phyloP scores from a whole-genome alignment of 2,797 vertebrate species.

The Lagodon rhomboides region DNA sequence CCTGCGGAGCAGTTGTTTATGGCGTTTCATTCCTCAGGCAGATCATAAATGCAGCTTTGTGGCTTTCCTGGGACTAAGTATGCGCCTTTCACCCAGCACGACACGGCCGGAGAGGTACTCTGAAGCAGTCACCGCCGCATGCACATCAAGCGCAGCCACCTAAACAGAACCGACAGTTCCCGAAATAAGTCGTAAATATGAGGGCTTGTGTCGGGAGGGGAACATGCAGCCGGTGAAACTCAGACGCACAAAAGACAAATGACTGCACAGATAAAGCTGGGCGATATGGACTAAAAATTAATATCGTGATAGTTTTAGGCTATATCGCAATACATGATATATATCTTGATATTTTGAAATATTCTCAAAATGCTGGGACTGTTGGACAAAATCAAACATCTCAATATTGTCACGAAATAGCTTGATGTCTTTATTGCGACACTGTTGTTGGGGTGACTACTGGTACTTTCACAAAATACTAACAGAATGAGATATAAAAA shows the following conservation, averaged over 20 bases:
- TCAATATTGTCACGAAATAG: no score
- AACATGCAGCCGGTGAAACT: slow-evolving; percentile 22
- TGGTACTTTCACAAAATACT: no score
- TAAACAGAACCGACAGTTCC: slow-evolving; percentile 56
- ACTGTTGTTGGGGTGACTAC: no score
- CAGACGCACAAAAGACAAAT: not conserved
- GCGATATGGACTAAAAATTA: no score
- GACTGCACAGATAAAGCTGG: not conserved
- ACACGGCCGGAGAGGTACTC: slow-evolving; percentile 61
- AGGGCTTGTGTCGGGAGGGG: not conserved
- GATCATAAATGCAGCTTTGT: slow-evolving; percentile 82
- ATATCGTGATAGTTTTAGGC: no score
- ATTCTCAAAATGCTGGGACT: no score
- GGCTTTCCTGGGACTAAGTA: slow-evolving; percentile 72
- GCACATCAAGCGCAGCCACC: slow-evolving; percentile 46
- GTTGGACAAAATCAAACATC: no score
- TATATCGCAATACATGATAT: no score
- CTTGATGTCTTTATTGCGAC: no score
- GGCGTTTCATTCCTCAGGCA: slow-evolving; percentile 75
- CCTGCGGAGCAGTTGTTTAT: slow-evolving; percentile 70
- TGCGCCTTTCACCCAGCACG: slow-evolving; percentile 58
- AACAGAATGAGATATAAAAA: no score
- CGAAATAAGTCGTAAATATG: slow-evolving; percentile 35
- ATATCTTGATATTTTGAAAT: no score
- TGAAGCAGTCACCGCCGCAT: slow-evolving; percentile 62